Evolutionary conservation across 2,113 vertebrate genomes (phyloP).

Genomic region (Sphaerodactylus townsendi): DNA sequence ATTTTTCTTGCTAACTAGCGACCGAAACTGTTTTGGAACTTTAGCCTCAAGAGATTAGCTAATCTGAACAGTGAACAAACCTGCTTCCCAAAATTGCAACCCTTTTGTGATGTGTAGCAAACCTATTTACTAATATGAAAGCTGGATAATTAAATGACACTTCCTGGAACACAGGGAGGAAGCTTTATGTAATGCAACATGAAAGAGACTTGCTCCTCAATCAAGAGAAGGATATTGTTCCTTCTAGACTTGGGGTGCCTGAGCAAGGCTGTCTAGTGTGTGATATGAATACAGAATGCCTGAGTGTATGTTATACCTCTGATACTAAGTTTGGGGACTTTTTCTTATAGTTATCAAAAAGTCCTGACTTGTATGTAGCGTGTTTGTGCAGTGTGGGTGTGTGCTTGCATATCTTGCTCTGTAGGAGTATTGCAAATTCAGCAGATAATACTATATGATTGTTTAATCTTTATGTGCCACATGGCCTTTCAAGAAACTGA

Average conservation of each 20-base stretch:
- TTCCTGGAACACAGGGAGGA: constrained; percentile 32
- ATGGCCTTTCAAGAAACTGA: background rate
- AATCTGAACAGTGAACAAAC: constrained; percentile 24
- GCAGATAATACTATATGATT: background rate
- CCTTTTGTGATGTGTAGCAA: constrained; percentile 32
- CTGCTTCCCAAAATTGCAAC: constrained; percentile 21
- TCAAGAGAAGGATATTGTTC: constrained; percentile 22
- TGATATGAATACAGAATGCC: background rate
- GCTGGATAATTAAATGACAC: constrained; percentile 33
- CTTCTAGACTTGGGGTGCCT: constrained; percentile 1
- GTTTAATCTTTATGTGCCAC: background rate
- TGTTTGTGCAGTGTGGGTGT: background rate
- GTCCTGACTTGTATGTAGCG: background rate
- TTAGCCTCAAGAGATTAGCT: constrained; percentile 11
- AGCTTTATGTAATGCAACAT: constrained; percentile 25
- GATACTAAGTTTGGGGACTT: background rate
- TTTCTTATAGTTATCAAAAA: background rate
- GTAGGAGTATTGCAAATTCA: background rate
- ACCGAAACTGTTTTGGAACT: constrained; percentile 18
- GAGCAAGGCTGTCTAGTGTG: background rate
- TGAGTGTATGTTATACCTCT: background rate
- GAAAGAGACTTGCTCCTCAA: constrained; percentile 5
- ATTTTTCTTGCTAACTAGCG: background rate
- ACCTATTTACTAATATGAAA: constrained; percentile 37
- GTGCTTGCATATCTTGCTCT: background rate